Percentiles rank a stretch among this genome's conserved stretches.
phyloP scores from a whole-genome alignment of 2,113 vertebrate genomes.

The Phainopepla nitens region DNA sequence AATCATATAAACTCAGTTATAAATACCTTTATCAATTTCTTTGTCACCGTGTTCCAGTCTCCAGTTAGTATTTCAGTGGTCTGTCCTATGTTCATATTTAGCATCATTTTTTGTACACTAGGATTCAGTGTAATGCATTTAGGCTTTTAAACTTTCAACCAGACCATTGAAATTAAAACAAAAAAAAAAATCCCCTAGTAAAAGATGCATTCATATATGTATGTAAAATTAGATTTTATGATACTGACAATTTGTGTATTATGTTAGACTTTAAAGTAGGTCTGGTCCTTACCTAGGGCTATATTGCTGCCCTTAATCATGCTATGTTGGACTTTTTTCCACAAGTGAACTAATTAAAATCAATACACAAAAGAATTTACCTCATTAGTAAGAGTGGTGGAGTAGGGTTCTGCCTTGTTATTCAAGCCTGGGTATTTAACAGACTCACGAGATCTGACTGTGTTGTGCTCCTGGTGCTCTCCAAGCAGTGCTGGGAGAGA shows the following conservation, averaged over 20 bases:
- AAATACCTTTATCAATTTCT: not conserved
- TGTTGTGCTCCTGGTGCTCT: not conserved
- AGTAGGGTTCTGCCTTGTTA: not conserved
- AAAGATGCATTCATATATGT: not conserved
- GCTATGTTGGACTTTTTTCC: not conserved
- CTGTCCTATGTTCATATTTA: not conserved
- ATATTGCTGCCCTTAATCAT: constrained; percentile 40
- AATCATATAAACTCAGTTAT: not conserved
- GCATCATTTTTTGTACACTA: not conserved
- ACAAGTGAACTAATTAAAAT: constrained; percentile 55
- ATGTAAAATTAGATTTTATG: constrained; percentile 55
- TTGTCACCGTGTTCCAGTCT: not conserved
- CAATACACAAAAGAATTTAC: constrained; percentile 30
- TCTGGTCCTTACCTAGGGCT: constrained; percentile 24
- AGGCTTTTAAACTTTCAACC: not conserved
- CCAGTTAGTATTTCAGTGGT: not conserved
- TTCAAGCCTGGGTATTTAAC: not conserved
- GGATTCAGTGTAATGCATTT: not conserved
- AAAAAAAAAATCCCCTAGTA: not conserved
- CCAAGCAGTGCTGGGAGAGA: not conserved
- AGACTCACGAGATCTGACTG: not conserved
- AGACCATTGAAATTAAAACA: not conserved
- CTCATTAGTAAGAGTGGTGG: constrained; percentile 22
- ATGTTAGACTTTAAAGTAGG: constrained; percentile 9
- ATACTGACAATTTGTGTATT: constrained; percentile 37